Conservation (phyloP, 2,797 vertebrate genomes). For the Mormyrus proboscirostris region DNA sequence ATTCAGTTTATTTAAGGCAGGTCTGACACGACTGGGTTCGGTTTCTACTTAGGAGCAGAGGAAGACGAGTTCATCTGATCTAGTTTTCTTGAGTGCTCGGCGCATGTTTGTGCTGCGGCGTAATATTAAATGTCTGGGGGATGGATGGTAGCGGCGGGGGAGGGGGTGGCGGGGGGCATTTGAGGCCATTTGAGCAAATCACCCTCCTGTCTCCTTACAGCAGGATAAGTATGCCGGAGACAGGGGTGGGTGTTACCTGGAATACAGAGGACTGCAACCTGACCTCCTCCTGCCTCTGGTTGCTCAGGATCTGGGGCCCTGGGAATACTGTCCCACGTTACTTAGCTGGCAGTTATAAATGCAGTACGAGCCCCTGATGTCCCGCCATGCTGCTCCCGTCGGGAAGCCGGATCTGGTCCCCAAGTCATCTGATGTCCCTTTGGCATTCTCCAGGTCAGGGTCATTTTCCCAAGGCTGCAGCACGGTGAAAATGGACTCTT, state of each 20-base stretch:
- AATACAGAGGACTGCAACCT: not conserved
- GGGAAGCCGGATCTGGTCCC: not conserved
- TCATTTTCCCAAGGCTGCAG: not conserved
- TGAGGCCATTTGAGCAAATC: not conserved
- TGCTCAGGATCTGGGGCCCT: not conserved
- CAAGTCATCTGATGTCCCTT: not conserved
- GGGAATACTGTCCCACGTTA: not conserved
- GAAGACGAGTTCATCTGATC: not conserved
- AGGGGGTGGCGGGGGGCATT: not conserved
- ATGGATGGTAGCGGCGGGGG: not conserved
- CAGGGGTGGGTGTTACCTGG: not conserved
- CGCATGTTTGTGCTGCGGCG: not conserved
- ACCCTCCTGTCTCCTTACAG: not conserved
- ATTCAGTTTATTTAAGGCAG: not conserved
- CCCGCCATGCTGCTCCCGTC: not conserved
- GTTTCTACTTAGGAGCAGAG: not conserved
- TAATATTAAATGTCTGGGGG: not conserved
- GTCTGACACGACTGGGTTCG: not conserved
- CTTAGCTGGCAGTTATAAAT: not conserved
- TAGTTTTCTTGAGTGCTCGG: not conserved
- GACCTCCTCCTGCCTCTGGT: not conserved
- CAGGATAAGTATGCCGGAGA: not conserved
- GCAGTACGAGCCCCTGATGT: not conserved
- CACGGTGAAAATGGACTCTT: not conserved
- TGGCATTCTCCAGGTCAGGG: not conserved